Evolutionary conservation across 2,113 vertebrate genomes (phyloP).

Genomic region (Eulemur macaco): DNA sequence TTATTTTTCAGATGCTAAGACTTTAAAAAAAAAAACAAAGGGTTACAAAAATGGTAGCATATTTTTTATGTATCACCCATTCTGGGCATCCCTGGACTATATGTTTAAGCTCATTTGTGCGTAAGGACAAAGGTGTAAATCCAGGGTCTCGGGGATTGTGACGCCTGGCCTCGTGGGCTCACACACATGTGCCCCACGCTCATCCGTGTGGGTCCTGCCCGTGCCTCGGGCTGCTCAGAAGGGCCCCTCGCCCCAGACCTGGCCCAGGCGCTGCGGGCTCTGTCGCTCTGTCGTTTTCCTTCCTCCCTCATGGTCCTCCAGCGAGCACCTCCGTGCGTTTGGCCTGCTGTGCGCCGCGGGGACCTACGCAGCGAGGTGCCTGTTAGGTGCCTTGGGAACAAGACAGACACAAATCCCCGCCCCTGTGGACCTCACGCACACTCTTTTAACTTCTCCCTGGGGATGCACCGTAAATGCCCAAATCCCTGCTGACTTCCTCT

Average conservation of each 20-base stretch:
- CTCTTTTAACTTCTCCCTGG: not conserved
- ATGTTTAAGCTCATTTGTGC: not conserved
- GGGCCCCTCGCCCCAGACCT: not conserved
- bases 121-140: not conserved
- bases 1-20: not conserved
- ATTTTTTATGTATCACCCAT: not conserved
- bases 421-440: not conserved
- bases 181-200: rapidly evolving
- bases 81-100: not conserved
- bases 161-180: not conserved
- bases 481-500: not conserved
- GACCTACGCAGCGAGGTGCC: not conserved
- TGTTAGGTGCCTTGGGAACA: not conserved
- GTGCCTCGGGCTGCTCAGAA: not conserved
- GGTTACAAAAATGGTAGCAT: not conserved
- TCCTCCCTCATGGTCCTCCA: not conserved
- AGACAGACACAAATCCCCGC: not conserved
- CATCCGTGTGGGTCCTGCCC: not conserved
- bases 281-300: not conserved
- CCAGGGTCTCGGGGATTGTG: not conserved
- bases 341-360: not conserved
- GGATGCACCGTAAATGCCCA: not conserved
- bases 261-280: rapidly evolving
- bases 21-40: too few species aligned
- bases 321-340: not conserved